Evolutionary conservation across 2,888 invertebrate genomes (phyloP).

Genomic region (Eupithecia pulchellata): DNA sequence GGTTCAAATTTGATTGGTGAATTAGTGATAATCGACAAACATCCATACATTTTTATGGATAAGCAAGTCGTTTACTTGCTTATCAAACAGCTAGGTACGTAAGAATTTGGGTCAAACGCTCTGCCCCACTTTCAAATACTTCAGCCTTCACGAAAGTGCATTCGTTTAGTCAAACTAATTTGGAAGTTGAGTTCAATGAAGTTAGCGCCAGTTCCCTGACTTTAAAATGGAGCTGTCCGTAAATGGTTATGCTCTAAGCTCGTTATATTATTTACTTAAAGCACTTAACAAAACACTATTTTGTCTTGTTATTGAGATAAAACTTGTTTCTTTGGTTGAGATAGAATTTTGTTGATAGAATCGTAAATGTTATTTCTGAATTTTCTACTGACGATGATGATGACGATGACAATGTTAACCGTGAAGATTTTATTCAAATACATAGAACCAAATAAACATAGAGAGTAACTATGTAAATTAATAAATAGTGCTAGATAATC

Average conservation of each 20-base stretch:
- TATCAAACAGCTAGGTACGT: constrained; percentile 6
- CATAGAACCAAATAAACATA: no score
- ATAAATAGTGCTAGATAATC: no score
- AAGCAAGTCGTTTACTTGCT: constrained; percentile 12
- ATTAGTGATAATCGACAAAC: background rate
- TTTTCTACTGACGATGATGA: background rate
- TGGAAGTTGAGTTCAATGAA: constrained; percentile 10
- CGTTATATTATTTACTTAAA: background rate
- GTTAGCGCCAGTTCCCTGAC: background rate
- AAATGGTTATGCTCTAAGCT: background rate
- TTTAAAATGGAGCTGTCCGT: background rate
- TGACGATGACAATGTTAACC: background rate
- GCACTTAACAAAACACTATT: background rate
- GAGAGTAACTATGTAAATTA: no score
- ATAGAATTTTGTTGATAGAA: background rate
- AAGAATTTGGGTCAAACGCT: constrained; percentile 29
- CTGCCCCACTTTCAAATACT: constrained; percentile 26
- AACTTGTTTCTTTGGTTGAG: background rate
- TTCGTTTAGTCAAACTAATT: constrained; percentile 27
- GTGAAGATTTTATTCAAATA: background rate
- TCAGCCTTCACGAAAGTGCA: constrained; percentile 38
- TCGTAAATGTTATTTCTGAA: background rate
- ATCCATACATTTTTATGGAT: background rate
- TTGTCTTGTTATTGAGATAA: background rate
- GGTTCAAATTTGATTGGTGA: background rate